Conservation (phyloP, 2,888 invertebrate genomes). For the Netelia inedita region DNA sequence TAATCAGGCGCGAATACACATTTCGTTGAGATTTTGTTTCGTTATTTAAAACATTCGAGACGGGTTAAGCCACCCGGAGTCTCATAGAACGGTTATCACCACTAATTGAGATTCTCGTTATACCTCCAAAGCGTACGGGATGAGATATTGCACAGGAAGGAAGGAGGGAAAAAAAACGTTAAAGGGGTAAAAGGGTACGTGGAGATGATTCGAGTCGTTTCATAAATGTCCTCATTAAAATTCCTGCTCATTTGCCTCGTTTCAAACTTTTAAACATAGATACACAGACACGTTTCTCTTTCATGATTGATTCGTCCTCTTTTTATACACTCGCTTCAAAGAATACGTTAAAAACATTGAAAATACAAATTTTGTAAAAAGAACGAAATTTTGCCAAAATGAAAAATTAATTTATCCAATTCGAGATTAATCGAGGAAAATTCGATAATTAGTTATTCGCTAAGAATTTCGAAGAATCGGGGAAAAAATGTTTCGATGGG, state of each 20-base stretch:
- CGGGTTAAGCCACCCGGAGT: conserved; percentile 62
- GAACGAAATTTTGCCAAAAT: no score
- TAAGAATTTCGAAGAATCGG: no score
- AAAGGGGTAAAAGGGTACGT: conserved; percentile 61
- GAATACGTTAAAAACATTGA: no score
- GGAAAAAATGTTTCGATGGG: no score
- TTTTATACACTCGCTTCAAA: not conserved
- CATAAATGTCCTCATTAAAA: conserved; percentile 42
- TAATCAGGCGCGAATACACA: not conserved
- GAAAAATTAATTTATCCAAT: no score
- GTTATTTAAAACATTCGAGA: not conserved
- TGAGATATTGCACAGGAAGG: conserved; percentile 13
- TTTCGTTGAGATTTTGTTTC: not conserved
- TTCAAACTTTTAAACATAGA: not conserved
- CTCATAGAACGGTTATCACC: conserved; percentile 65
- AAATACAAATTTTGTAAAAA: no score
- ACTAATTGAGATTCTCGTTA: conserved; percentile 74
- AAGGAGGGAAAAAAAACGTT: conserved; percentile 56
- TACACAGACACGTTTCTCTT: not conserved
- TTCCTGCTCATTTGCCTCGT: conserved; percentile 25
- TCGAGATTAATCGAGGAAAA: no score
- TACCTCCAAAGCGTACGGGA: conserved; percentile 26
- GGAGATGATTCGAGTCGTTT: conserved; percentile 42
- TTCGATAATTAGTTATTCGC: no score
- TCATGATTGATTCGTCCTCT: not conserved